These are phyloP conservation scores for Crotalus horridus DNA, from an alignment of 2,113 vertebrate genomes.

Conservation along the genomic window DNA sequence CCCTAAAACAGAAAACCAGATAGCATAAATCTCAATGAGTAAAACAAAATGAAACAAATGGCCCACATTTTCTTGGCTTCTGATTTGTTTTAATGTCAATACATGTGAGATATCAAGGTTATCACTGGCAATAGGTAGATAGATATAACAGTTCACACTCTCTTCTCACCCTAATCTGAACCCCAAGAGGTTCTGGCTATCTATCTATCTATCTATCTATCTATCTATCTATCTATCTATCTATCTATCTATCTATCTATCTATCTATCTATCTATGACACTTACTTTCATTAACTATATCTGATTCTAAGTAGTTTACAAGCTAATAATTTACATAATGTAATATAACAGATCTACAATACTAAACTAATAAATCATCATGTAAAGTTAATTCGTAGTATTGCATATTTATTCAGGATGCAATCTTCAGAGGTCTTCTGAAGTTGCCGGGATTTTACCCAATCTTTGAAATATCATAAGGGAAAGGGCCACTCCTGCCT, in stretches of 20 bases:
- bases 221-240: neutral
- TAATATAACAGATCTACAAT: neutral
- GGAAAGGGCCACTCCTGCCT: neutral
- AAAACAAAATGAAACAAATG: neutral
- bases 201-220: neutral
- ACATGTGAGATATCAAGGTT: neutral
- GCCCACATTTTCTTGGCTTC: neutral
- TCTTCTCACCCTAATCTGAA: no score
- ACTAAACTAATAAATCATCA: neutral
- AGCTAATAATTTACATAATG: neutral
- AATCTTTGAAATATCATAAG: neutral
- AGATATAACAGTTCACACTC: no score
- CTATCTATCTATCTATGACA: neutral
- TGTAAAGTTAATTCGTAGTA: neutral
- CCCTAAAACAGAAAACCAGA: neutral
- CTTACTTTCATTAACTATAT: neutral
- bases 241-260: neutral
- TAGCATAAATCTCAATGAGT: neutral
- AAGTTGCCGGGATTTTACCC: neutral
- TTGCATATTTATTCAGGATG: neutral
- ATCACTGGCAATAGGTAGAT: no score
- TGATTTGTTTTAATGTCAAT: neutral
- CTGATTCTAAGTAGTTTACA: neutral
- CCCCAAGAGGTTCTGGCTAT: neutral
- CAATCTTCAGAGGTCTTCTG: neutral